phyloP scores from a whole-genome alignment of 2,888 invertebrate genomes.

The Ceriagrion tenellum region DNA sequence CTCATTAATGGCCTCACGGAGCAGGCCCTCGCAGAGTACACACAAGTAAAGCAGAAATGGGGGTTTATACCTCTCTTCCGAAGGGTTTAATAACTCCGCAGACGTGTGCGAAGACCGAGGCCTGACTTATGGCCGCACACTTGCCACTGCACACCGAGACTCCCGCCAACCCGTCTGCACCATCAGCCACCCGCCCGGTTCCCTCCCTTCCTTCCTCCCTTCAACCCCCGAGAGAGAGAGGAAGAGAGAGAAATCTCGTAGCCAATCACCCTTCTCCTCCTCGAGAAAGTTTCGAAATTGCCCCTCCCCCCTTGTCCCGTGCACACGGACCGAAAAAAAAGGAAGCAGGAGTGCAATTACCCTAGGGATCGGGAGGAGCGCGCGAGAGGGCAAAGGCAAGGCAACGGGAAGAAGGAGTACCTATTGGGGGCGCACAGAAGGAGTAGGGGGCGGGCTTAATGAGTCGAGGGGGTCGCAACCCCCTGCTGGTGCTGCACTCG shows the following conservation, averaged over 20 bases:
- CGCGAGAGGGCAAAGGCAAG: neutral
- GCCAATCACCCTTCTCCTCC: slow-evolving; percentile 11
- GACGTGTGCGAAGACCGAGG: too few species aligned
- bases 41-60: too few species aligned
- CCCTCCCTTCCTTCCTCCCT: too few species aligned
- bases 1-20: too few species aligned
- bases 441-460: neutral
- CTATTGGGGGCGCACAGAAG: neutral
- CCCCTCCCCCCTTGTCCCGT: neutral
- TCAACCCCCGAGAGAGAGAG: neutral
- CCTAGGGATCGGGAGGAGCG: neutral
- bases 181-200: too few species aligned
- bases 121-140: too few species aligned
- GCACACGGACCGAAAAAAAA: neutral
- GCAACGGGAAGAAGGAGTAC: neutral
- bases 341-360: neutral
- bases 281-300: slow-evolving; percentile 31
- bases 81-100: too few species aligned
- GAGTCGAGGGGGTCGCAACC: neutral
- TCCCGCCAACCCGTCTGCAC: too few species aligned
- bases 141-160: too few species aligned
- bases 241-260: neutral
- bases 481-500: neutral
- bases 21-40: too few species aligned
- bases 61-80: too few species aligned